phyloP scores from a whole-genome alignment of 2,113 vertebrate genomes.

The Ivindomyrus marchei region DNA sequence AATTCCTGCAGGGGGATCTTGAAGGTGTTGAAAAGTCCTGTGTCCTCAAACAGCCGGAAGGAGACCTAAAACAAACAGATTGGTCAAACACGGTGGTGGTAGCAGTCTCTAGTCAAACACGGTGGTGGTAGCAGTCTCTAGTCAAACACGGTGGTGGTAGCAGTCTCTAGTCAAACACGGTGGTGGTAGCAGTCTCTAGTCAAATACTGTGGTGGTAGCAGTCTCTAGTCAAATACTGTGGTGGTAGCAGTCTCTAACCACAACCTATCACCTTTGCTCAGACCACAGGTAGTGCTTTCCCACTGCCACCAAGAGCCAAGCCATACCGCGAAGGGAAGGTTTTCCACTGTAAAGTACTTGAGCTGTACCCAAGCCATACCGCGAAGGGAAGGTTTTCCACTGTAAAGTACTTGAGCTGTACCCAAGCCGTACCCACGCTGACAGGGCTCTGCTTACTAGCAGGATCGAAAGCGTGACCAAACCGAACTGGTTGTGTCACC shows the following conservation, averaged over 20 bases:
- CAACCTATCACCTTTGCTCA: neutral
- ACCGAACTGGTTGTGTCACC: neutral
- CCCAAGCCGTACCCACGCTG: neutral
- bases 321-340: neutral
- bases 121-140: no score
- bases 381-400: neutral
- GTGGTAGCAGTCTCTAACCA: neutral
- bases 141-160: no score
- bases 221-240: no score
- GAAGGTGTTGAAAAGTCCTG: constrained; percentile 89
- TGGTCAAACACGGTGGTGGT: neutral
- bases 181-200: neutral
- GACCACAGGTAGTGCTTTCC: neutral
- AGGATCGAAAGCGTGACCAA: neutral
- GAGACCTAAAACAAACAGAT: constrained; percentile 68
- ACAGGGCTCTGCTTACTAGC: neutral
- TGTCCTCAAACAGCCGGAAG: constrained; percentile 93
- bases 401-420: neutral
- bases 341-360: neutral
- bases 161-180: no score
- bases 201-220: no score
- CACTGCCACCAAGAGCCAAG: neutral
- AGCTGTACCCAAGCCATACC: no score
- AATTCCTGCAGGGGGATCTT: constrained; percentile 93
- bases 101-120: no score